Evolutionary conservation across 2,888 invertebrate genomes (phyloP), one percentile per base, ranked within the genome.

Genomic region (Aricia artaxerxes): DNA sequence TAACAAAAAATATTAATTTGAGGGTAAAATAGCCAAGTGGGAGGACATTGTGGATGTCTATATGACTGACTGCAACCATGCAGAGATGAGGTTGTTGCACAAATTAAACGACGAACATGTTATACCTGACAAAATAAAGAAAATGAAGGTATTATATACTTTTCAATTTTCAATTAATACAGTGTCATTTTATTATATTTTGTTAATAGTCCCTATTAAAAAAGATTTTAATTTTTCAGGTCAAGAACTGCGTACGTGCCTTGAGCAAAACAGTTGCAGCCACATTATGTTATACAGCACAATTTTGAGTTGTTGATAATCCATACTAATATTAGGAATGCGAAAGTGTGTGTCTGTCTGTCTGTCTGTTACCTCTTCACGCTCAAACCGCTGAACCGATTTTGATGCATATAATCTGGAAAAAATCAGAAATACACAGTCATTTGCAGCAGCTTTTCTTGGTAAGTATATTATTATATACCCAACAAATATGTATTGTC

Each of bases 1-100:
- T 81, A 11, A 78, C 79, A 3, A 81, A 82, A 79, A 60, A 81
- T 77, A 60, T 60, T 57, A 57, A 57, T 57, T 57, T 57, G 16
- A 57, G 57, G 16, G 57, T 57, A 57, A 57, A 57, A 16, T 57
- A 57, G 57, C 57, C 60, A 13, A 16, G 16, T 60, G 60, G 60
- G 60, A 60, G 78, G 84, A 84, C 72, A 83, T 82, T 64, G 77
- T 83, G 0, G 81, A 81, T 35, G 81, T 83, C 1, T 82, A 83
- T 38, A 79, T 78, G 38, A 79, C 82, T 9, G 83, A 83, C 64
- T 82, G 82, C 73, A 60, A 78, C 6, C 81, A 82, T 61, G 60
- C 73, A 24, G 78, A 53, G 35, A 73, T 77, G 3, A 76, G 82
- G 24, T 35, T 83, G 31, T 9, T 81, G 6, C 53, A 80, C 16